Evolutionary conservation across 1,140 invertebrate species (phyloP), one percentile per base, ranked within the genome.

Genomic region (Acromyrmex echinatior): DNA sequence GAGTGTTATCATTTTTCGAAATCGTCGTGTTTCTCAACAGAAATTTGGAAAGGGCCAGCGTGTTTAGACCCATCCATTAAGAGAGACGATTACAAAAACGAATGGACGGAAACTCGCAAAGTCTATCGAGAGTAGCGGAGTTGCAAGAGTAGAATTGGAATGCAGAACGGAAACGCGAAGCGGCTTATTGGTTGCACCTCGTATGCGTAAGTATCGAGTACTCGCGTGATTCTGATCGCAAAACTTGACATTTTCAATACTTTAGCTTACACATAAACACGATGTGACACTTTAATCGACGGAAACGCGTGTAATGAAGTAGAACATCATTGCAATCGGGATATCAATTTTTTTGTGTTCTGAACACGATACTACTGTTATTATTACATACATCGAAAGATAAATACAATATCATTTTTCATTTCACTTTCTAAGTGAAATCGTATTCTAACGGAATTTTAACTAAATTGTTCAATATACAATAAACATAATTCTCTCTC

Each of bases 91-190:
- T 89, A 58, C 39, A 70, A 66, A 80, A 88, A 76, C 81, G 81
- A 39, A 63, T 6, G 35, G 9, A 45, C 73, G 80, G 74, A 86
- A 81, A 68, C 65, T 51, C 76, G 78, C 53, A 58, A 70, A 39
- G 76, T 16, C 56, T 49, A 62, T 21, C 62, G 62, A 68, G 87
- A 87, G 39, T 68, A 63, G 45, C 31, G 56, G 7, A 70, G 49
- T 56, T 31, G 28, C 35, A 14, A 76, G 39, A 81, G 60, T 78
- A 66, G 76, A 86, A 86, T 88, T 88, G 51, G 88, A 76, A 89
- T 56, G 49, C 45, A 71, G 84, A 89, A 82, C 87, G 84, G 87
- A 90, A 89, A 82, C n/a, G 71, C 21, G 82, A 45, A 66, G 66
- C 62, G 25, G 28, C 70, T 70, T 60, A 76, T 77, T 62, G 53